A percentile compares a stretch with the other conserved stretches of the same genome.
Conservation (phyloP, 2,888 invertebrate species). For the Adelognathus sp. region DNA sequence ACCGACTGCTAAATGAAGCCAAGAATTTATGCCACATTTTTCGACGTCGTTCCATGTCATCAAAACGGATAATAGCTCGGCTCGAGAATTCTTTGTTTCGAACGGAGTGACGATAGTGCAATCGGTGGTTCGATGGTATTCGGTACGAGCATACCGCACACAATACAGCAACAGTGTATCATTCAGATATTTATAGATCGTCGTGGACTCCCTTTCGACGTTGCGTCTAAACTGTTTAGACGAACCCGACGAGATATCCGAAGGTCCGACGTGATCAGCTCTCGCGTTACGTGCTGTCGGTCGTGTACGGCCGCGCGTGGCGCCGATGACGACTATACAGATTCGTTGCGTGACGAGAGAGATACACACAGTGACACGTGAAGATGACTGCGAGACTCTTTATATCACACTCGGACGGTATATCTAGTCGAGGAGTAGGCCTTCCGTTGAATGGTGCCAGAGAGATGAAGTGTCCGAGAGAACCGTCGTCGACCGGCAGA, state of each 20-base stretch:
- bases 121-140: background rate
- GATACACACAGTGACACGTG: conserved; percentile 15
- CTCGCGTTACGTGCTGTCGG: conserved; percentile 47
- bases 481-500: conserved; percentile 37
- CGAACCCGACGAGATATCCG: background rate
- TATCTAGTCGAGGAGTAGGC: background rate
- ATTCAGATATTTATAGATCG: conserved; percentile 47
- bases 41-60: background rate
- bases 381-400: conserved; percentile 28
- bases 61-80: too few species aligned
- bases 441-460: conserved; percentile 13
- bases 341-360: conserved; percentile 42
- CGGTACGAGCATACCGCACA: background rate
- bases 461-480: conserved; percentile 40
- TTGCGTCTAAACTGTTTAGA: conserved; percentile 20
- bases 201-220: conserved; percentile 11
- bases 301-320: conserved; percentile 47
- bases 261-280: conserved; percentile 37
- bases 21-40: background rate
- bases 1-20: background rate
- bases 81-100: too few species aligned
- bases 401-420: conserved; percentile 10
- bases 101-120: background rate
- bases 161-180: background rate
- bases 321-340: conserved; percentile 7